phyloP scores from a whole-genome alignment of 1,140 invertebrate genomes.

The Helicoverpa zea region DNA sequence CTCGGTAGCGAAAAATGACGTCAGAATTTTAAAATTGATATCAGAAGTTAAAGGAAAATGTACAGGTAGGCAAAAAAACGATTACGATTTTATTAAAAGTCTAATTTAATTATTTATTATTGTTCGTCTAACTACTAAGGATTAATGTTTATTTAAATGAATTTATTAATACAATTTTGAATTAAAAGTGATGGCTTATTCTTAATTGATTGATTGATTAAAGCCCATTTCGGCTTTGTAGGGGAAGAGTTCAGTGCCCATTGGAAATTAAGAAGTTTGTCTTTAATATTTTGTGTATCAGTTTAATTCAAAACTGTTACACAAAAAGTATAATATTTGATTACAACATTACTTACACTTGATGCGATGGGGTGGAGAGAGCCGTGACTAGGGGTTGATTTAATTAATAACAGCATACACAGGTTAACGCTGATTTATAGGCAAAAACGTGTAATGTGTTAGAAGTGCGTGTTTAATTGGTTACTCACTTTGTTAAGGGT shows the following conservation, averaged over 20 bases:
- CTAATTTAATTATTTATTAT: no score
- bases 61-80: constrained; percentile 6
- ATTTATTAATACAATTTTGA: no score
- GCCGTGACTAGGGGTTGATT: constrained; percentile 13
- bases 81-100: no score
- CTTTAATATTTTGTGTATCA: no score
- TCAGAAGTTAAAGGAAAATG: background rate
- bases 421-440: constrained; percentile 15
- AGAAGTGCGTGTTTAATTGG: background rate
- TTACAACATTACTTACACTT: constrained; percentile 11
- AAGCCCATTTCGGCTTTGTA: no score
- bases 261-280: no score
- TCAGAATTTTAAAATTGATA: constrained; percentile 17
- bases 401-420: constrained; percentile 6
- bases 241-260: no score
- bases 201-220: no score
- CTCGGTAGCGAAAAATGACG: background rate
- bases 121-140: no score
- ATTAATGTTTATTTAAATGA: no score
- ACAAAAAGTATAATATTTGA: constrained; percentile 1
- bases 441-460: background rate
- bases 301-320: background rate
- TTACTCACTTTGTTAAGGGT: background rate
- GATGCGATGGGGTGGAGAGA: background rate
- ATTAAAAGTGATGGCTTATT: no score